These are phyloP conservation scores for Oxytorus armatus DNA, from an alignment of 2,888 invertebrate species.

Conservation along the genomic window DNA sequence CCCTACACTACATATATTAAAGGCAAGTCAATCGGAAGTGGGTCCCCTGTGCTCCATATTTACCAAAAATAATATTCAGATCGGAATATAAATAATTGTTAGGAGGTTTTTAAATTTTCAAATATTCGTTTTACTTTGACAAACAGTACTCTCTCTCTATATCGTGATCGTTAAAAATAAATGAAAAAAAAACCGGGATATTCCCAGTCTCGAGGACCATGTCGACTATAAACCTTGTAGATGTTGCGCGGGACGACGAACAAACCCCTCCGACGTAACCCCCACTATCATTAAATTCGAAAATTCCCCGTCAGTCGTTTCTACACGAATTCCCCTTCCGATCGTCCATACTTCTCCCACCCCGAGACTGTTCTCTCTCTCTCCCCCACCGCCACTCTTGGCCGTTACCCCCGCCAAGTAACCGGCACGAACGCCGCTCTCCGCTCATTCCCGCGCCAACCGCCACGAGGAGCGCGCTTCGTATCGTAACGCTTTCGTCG, in stretches of 20 bases:
- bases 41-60: too few species aligned
- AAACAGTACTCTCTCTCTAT: too few species aligned
- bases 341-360: constrained; percentile 53
- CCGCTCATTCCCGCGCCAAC: constrained; percentile 82
- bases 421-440: constrained; percentile 72
- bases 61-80: too few species aligned
- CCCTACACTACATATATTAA: too few species aligned
- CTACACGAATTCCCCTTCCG: constrained; percentile 44
- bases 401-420: constrained; percentile 45
- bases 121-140: too few species aligned
- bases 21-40: too few species aligned
- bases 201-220: constrained; percentile 22
- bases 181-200: constrained; percentile 2
- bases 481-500: constrained; percentile 72
- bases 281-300: constrained; percentile 53
- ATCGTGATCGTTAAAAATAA: not conserved
- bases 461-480: constrained; percentile 78
- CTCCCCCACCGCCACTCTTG: constrained; percentile 29
- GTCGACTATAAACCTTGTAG: constrained; percentile 52
- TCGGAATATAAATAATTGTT: too few species aligned
- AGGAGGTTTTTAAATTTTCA: too few species aligned
- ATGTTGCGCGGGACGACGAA: constrained; percentile 62
- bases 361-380: constrained; percentile 20
- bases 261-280: constrained; percentile 43
- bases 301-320: constrained; percentile 52